Evolutionary conservation across 2,888 invertebrate genomes (phyloP).

Genomic region (Chaitophorus viminalis): DNA sequence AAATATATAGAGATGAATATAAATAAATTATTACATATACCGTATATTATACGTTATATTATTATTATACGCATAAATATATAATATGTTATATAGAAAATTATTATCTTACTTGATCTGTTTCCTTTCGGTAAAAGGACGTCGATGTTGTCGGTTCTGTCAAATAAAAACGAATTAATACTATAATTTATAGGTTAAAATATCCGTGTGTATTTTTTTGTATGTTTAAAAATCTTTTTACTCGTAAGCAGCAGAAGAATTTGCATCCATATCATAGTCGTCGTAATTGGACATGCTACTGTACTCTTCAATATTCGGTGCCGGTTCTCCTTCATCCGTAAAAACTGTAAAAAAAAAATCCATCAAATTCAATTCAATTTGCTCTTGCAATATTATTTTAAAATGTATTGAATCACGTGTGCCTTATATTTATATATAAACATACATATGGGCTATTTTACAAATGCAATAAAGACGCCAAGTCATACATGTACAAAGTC

Average conservation of each 20-base stretch:
- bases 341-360: conserved; percentile 60
- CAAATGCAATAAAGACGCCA: conserved; percentile 22
- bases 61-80: too few species aligned
- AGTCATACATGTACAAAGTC: not conserved
- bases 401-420: not conserved
- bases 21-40: too few species aligned
- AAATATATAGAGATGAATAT: too few species aligned
- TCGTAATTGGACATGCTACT: conserved; percentile 62
- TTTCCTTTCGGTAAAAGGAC: conserved; percentile 41
- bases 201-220: not conserved
- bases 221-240: not conserved
- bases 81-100: too few species aligned
- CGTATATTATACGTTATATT: too few species aligned
- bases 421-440: not conserved
- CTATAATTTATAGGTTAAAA: not conserved
- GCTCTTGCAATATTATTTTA: not conserved
- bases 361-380: not conserved
- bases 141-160: conserved; percentile 48
- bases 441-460: not conserved
- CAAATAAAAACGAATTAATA: not conserved
- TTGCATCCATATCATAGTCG: conserved; percentile 57
- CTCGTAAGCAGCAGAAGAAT: conserved; percentile 50
- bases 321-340: conserved; percentile 62
- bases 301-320: conserved; percentile 63
- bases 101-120: conserved; percentile 45